Conservation (phyloP, 2,113 vertebrate species). For the Todiramphus saurophagus region DNA sequence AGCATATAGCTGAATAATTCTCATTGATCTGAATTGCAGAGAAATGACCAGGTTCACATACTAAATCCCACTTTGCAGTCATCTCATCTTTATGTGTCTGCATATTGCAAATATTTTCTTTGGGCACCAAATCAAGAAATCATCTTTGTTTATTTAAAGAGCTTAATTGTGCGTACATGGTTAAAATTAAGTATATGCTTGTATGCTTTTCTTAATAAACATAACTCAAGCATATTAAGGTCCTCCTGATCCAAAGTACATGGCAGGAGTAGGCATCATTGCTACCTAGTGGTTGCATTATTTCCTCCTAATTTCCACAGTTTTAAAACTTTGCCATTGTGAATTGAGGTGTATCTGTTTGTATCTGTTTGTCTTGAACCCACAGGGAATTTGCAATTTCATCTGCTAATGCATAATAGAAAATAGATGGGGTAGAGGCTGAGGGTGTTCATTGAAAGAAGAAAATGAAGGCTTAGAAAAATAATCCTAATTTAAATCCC, state of each 20-base stretch:
- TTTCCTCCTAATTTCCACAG: background rate
- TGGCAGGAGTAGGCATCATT: background rate
- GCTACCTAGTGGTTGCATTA: background rate
- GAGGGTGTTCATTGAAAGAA: background rate
- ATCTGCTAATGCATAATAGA: background rate
- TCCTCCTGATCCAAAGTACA: background rate
- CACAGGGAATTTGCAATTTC: background rate
- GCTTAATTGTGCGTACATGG: fast-evolving
- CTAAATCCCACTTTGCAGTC: background rate
- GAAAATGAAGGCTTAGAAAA: constrained; percentile 37
- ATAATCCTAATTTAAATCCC: constrained; percentile 46
- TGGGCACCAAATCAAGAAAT: background rate
- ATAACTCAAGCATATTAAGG: background rate
- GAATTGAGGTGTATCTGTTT: background rate
- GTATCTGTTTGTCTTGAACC: background rate
- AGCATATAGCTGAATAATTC: constrained; percentile 6
- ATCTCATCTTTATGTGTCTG: background rate
- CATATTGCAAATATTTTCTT: background rate
- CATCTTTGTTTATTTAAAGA: background rate
- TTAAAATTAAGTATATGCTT: background rate
- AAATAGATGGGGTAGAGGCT: background rate
- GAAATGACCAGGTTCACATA: background rate
- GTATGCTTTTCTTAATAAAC: background rate
- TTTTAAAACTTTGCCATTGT: background rate
- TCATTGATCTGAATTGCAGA: constrained; percentile 14